Evolutionary conservation across 64 coral and sea anemone genomes (phyloP), one percentile per base, ranked within the genome.

Genomic region (Porites lutea): DNA sequence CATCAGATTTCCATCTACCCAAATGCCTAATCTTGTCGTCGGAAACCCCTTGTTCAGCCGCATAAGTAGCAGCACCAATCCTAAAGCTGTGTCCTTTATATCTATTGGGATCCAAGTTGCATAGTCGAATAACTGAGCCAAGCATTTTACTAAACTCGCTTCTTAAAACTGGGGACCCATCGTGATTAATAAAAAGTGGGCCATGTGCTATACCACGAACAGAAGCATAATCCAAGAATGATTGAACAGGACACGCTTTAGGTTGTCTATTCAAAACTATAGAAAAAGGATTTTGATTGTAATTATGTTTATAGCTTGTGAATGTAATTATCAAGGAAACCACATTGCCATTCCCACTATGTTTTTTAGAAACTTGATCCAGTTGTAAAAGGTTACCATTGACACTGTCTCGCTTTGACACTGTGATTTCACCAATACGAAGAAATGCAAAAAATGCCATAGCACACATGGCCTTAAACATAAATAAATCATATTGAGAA

Each of bases 21-120:
- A 88, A 4, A 3, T 12, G 19, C 68, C 68, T 63, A 46, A 87
- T 86, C 48, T 87, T 20, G 15, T 27, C 19, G n/a, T 87, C 62
- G 19, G 83, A 68, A 57, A 62, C 2, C 9, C 83, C 83, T 47
- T 86, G 60, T 86, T 87, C 64, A 0, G 83, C 83, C 48, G 83
- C 63, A 52, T 59, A 71, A 54, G 86, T 52, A 16, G 86, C 86
- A 12, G 86, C 86, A 13, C 86, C 50, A 19, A 88, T 88, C 50
- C 86, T 27, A 57, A 82, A 82, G 78, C 78, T 82, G 59, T 82
- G n/a, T 12, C 20, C 52, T 82, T 82, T 59, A 60, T 82, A 82
- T 6, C 78, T 82, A 0, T 0, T 43, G 2, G 53, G 27, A 8
- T 82, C 53, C 6, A 82, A 44, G 15, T 13, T 3, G 5, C 78